Evolutionary conservation across 1,140 invertebrate species (phyloP).

Genomic region (Papilio helenus): DNA sequence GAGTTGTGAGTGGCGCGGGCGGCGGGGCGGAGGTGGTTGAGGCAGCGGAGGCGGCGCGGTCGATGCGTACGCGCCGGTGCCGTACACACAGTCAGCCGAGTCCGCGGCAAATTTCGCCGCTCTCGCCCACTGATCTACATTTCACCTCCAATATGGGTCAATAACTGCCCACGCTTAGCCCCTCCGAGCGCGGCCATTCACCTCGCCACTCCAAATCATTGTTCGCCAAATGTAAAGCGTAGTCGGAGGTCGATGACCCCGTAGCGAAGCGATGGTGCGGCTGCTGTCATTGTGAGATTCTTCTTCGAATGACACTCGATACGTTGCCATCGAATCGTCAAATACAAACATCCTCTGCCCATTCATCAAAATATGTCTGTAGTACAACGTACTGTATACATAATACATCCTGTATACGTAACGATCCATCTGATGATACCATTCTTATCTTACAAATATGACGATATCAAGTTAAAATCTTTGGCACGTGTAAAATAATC

Average conservation of each 20-base stretch:
- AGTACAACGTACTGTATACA: constrained; percentile 1
- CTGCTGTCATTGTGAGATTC: constrained; percentile 67
- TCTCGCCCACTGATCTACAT: constrained; percentile 83
- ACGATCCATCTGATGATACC: not conserved
- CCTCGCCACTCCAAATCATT: constrained; percentile 81
- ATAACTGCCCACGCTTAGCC: constrained; percentile 82
- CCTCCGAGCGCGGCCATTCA: constrained; percentile 79
- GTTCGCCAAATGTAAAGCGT: constrained; percentile 81
- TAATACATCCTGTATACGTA: not conserved
- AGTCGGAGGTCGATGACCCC: constrained; percentile 67
- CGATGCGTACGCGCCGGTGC: constrained; percentile 54
- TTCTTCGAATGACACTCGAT: constrained; percentile 77
- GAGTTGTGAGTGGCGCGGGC: not conserved
- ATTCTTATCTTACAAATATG: constrained; percentile 28
- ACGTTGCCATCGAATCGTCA: constrained; percentile 48
- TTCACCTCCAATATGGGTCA: constrained; percentile 82
- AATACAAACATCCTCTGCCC: constrained; percentile 66
- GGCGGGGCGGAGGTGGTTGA: constrained; percentile 1
- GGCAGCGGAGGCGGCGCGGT: constrained; percentile 25
- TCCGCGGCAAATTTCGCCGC: constrained; percentile 78
- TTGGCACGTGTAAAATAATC: not conserved
- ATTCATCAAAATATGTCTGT: constrained; percentile 46
- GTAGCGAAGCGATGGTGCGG: constrained; percentile 57
- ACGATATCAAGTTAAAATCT: not conserved
- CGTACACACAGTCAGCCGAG: constrained; percentile 57